These are phyloP conservation scores for Taeniopygia guttata DNA, from an alignment of 2,797 vertebrate genomes.

Conservation along the genomic window DNA sequence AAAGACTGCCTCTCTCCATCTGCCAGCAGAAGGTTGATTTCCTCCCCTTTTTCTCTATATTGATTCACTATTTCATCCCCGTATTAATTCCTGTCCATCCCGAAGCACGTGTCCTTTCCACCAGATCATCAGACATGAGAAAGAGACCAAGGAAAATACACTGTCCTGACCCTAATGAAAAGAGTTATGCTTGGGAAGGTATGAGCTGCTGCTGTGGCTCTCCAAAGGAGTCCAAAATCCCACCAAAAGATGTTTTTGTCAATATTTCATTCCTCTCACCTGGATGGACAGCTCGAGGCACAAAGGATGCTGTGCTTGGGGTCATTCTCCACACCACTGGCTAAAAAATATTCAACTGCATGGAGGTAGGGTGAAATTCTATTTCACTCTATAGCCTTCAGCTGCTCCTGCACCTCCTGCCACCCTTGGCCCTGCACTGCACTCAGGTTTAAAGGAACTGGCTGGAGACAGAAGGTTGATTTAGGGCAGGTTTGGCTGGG, in stretches of 20 bases:
- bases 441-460: not conserved
- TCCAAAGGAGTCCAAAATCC: not conserved
- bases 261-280: not conserved
- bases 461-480: not conserved
- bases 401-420: not conserved
- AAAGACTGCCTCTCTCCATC: not conserved
- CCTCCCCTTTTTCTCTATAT: not conserved
- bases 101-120: not conserved
- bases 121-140: not conserved
- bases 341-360: not conserved
- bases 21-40: not conserved
- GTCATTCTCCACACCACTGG: not conserved
- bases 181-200: not conserved
- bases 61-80: not conserved
- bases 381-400: too few species aligned
- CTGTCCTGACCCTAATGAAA: not conserved
- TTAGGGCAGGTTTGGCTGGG: not conserved
- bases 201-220: not conserved
- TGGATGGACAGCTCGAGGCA: fast-evolving
- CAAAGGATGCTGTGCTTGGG: not conserved
- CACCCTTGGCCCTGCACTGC: not conserved
- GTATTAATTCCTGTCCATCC: not conserved
- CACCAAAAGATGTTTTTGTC: not conserved
- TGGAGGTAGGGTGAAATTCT: not conserved
- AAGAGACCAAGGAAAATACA: not conserved